Evolutionary conservation across 2,888 invertebrate species (phyloP), one percentile per base, ranked within the genome.

Genomic region (Nymphalis c-album): DNA sequence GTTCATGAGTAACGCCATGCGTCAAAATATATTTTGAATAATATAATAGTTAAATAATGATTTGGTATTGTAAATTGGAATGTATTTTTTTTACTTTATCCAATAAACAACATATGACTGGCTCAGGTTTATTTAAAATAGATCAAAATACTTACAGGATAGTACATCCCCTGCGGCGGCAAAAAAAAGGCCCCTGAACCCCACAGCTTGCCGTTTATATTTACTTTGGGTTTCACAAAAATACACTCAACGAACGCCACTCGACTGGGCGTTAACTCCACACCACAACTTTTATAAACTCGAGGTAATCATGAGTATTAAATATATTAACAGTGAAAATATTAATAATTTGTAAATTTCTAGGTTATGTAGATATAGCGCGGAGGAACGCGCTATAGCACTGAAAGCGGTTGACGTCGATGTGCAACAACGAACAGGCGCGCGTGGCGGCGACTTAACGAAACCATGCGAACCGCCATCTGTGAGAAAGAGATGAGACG

Each of bases 101-200:
- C 35, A 10, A 17, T 40, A n/a, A 10, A 60, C 13, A 18, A 57
- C 26, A 31, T 55, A 60, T 10, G 48, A 17, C 18, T 17, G 58
- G 65, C 50, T 65, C 8, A 20, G 17, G n/a, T 46, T 59, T 57
- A 67, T 60, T 61, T 40, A 65, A 31, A 62, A 70, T 63, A 65
- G 70, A 71, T 64, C 67, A 67, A 71, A 74, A 85, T 91, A 96
- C 97, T 97, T 94, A 97, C 97, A 95, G 97, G 97, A 95, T 97
- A 97, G 94, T 97, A 97, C 95, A 97, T 97, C 95, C 97, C 97
- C 96, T 97, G 97, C 94, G 96, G 96, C 95, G 97, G 97, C 95
- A 97, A 96, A 94, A 97, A 97, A 94, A 96, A 97, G 93, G 97
- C 96, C 94, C 97, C 97, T 94, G 97, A 96, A 94, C 97, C 97